Evolutionary conservation across 2,113 vertebrate genomes (phyloP), one percentile per base, ranked within the genome.

Genomic region (Acrocephalus arundinaceus): DNA sequence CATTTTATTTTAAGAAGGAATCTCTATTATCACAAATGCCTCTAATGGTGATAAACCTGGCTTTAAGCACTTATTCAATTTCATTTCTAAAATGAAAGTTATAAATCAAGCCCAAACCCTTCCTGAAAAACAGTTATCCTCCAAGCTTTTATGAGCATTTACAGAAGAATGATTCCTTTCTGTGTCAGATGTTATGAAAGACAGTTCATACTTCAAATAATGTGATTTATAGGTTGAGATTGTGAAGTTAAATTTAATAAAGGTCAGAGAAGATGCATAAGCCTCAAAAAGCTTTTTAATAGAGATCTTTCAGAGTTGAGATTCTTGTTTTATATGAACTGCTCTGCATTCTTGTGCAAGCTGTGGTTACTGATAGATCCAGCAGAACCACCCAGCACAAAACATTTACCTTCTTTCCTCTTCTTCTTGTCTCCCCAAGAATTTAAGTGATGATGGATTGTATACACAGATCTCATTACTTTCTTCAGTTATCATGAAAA

Each of bases 161-260:
- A 79, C 11, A 41, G 82, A 95, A 76, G 75, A 95, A 84, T 68
- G 79, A 89, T 84, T 86, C 70, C 74, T 95, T 91, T 93, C 75
- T 75, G 23, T 91, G 83, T 84, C 85, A 89, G 61, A 87, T 89
- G 73, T 89, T 96, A 96, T 89, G 66, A 94, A 93, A 96, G 93
- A 92, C 73, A 93, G 85, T 85, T 94, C 72, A 75, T 92, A 79
- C 46, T 79, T 92, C 92, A 97, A 90, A 89, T 86, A 95, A 87
- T 81, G 63, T 63, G 63, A 94, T 92, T 96, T 93, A 86, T 85
- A 93, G 70, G n/a, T 66, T 68, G 48, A 90, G 80, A 92, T 58
- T 57, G 37, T 87, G 73, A 90, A 87, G 54, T 43, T 89, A 92
- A 85, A 95, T 89, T 62, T 93, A 95, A 96, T 92, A 96, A 97